Evolutionary conservation across 2,113 vertebrate species (phyloP).

Genomic region (Lathamus discolor): DNA sequence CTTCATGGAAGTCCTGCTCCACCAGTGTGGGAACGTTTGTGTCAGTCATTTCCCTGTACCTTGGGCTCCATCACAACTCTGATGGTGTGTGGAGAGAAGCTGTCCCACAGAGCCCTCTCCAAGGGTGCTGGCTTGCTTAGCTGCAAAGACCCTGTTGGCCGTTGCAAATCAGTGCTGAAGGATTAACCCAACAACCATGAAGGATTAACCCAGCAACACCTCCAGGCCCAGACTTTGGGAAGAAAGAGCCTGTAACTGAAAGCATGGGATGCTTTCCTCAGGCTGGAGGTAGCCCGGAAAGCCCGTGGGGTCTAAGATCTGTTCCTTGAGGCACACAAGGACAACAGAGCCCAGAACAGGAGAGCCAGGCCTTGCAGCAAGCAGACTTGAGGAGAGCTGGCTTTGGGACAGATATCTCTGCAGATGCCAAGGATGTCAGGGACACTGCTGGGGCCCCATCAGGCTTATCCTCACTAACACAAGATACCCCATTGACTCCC

Average conservation of each 20-base stretch:
- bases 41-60: background rate
- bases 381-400: background rate
- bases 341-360: background rate
- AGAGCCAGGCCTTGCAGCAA: background rate
- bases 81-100: background rate
- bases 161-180: background rate
- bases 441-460: fast-evolving
- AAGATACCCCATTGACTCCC: background rate
- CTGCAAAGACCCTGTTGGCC: background rate
- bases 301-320: fast-evolving
- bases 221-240: background rate
- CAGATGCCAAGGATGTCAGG: background rate
- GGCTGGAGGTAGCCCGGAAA: background rate
- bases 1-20: background rate
- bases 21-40: background rate
- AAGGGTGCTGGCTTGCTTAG: background rate
- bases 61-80: background rate
- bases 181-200: no score
- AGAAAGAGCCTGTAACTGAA: background rate
- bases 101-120: background rate
- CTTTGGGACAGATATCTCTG: background rate
- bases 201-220: background rate
- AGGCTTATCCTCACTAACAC: background rate
- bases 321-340: background rate
- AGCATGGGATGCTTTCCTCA: background rate